Percentiles rank a stretch among this genome's conserved stretches.
phyloP scores from a whole-genome alignment of 2,113 vertebrate genomes.

The Tragulus kanchil region DNA sequence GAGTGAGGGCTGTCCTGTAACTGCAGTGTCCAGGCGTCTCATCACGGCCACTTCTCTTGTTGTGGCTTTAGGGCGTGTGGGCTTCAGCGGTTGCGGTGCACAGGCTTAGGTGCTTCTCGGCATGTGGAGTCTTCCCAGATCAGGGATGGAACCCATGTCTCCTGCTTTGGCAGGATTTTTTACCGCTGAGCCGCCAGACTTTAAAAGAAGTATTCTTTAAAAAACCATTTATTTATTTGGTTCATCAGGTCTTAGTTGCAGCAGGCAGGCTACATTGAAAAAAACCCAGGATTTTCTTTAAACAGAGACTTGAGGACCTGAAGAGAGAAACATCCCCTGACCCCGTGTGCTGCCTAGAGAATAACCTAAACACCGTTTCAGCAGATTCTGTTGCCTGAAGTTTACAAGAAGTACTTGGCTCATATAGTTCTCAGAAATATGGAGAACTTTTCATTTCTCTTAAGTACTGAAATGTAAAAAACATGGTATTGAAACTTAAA shows the following conservation, averaged over 20 bases:
- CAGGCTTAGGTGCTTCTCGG: background rate
- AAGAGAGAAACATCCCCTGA: background rate
- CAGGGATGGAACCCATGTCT: background rate
- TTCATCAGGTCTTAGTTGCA: background rate
- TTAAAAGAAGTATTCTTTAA: no score
- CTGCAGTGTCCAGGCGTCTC: background rate
- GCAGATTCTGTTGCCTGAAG: background rate
- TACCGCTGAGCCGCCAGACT: background rate
- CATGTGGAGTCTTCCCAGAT: background rate
- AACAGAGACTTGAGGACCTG: background rate
- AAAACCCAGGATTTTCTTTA: no score
- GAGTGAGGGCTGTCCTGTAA: background rate
- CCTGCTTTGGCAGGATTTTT: background rate
- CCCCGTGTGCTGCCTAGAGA: background rate
- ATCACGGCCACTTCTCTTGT: background rate
- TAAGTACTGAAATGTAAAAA: background rate
- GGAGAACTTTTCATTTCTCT: background rate
- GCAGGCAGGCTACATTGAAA: no score
- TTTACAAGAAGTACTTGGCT: background rate
- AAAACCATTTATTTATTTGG: background rate
- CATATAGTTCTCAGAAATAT: constrained; percentile 31
- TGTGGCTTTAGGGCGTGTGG: background rate
- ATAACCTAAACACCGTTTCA: background rate
- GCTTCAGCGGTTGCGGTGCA: background rate
- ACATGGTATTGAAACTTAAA: background rate